Evolutionary conservation across 2,888 invertebrate species (phyloP).

Genomic region (Syrista parreyssii): DNA sequence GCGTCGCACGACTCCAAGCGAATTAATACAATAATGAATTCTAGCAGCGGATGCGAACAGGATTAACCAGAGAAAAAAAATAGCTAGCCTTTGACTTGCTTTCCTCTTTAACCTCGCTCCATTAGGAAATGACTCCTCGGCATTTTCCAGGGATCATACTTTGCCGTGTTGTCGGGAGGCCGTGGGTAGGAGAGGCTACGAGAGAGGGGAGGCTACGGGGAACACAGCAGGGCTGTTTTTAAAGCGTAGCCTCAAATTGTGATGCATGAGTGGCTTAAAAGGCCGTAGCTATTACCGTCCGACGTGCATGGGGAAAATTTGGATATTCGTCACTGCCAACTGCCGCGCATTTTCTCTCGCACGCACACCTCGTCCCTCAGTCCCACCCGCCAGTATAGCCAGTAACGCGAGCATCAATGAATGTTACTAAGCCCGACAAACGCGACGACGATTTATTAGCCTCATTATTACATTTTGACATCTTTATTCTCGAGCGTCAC

Average conservation of each 20-base stretch:
- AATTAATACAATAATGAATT: background rate
- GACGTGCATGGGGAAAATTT: conserved; percentile 35
- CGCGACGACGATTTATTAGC: background rate
- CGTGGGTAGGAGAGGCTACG: too few species aligned
- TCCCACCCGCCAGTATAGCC: background rate
- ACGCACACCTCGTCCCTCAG: background rate
- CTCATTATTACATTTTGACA: conserved; percentile 1
- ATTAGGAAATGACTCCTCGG: background rate
- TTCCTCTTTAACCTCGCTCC: background rate
- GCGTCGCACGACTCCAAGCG: too few species aligned
- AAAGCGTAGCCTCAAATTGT: conserved; percentile 36
- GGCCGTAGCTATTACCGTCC: conserved; percentile 26
- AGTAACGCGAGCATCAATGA: background rate
- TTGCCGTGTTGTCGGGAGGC: too few species aligned
- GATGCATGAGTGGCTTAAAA: conserved; percentile 46
- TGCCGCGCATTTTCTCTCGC: conserved; percentile 25
- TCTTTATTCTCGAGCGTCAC: background rate
- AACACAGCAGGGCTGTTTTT: conserved; percentile 24
- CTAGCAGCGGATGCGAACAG: background rate
- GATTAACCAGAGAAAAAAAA: background rate
- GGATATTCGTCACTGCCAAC: conserved; percentile 50
- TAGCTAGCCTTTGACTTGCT: background rate
- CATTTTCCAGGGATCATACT: background rate
- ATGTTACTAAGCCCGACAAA: background rate
- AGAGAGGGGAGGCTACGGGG: too few species aligned